Conservation (phyloP, 1,140 invertebrate genomes). For the Drosophila saltans region DNA sequence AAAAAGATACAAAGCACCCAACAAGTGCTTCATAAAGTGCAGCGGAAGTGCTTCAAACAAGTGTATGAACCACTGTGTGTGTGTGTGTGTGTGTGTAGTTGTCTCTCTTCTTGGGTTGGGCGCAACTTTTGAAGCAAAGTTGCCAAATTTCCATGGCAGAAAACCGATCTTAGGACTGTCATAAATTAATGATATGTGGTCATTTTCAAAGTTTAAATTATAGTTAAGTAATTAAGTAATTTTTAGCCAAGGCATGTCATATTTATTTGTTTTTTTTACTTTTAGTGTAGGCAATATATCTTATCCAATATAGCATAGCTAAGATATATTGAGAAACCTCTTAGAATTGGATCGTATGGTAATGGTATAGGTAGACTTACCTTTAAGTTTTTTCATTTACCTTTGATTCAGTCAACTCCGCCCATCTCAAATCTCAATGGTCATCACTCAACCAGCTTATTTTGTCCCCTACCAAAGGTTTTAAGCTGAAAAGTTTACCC, state of each 20-base stretch:
- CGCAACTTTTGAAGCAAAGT: slow-evolving; percentile 1
- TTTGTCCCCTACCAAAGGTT: no score
- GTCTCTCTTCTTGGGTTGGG: slow-evolving; percentile 30
- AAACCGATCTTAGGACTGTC: slow-evolving; percentile 46
- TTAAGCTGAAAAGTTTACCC: no score
- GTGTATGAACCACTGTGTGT: slow-evolving; percentile 16
- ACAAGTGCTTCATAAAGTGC: slow-evolving; percentile 68
- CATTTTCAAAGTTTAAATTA: slow-evolving; percentile 33
- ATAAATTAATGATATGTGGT: slow-evolving; percentile 55
- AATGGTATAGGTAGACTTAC: no score
- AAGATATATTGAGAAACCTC: no score
- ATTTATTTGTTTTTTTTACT: not conserved
- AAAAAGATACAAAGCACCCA: slow-evolving; percentile 15
- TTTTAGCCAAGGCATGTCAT: slow-evolving; percentile 44
- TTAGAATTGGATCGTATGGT: no score
- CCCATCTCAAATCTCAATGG: no score
- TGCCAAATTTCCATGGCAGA: slow-evolving; percentile 11
- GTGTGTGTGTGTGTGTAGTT: not conserved
- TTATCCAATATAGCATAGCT: no score
- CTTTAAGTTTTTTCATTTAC: no score
- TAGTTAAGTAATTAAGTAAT: slow-evolving; percentile 30
- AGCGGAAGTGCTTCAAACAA: slow-evolving; percentile 74
- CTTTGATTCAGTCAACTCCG: no score
- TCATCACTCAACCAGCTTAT: no score
- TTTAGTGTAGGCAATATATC: no score